phyloP scores from a whole-genome alignment of 2,113 vertebrate species.

The Crotalus helleri region DNA sequence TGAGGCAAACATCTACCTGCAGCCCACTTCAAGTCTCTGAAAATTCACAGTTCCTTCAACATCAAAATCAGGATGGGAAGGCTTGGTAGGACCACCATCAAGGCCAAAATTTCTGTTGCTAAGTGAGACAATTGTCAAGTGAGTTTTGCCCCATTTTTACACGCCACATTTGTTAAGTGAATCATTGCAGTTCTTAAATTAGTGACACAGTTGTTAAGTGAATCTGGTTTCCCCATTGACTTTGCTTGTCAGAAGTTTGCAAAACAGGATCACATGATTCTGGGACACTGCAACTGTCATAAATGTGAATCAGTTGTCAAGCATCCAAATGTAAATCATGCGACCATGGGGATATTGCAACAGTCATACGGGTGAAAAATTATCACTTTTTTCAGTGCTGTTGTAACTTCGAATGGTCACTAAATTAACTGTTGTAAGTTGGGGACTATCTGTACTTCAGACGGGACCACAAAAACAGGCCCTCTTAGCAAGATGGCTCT shows the following conservation, averaged over 20 bases:
- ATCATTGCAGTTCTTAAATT: background rate
- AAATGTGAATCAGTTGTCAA: background rate
- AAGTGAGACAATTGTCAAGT: background rate
- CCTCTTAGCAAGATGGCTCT: too few relatives aligned
- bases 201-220: background rate
- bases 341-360: background rate
- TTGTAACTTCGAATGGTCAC: background rate
- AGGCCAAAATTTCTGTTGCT: background rate
- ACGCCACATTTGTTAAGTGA: background rate
- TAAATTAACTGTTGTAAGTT: background rate
- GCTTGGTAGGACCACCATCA: background rate
- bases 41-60: background rate
- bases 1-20: conserved; percentile 38
- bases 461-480: too few relatives aligned
- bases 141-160: background rate
- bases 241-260: background rate
- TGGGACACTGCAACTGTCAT: background rate
- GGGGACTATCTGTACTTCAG: background rate
- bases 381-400: background rate
- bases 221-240: background rate
- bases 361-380: background rate
- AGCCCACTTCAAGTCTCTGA: background rate
- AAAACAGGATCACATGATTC: background rate
- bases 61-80: background rate
- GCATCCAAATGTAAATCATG: background rate